Percentiles rank a stretch among this genome's conserved stretches.
These are phyloP conservation scores for Gryllus bimaculatus DNA, from an alignment of 1,140 invertebrate species.

Conservation along the genomic window DNA sequence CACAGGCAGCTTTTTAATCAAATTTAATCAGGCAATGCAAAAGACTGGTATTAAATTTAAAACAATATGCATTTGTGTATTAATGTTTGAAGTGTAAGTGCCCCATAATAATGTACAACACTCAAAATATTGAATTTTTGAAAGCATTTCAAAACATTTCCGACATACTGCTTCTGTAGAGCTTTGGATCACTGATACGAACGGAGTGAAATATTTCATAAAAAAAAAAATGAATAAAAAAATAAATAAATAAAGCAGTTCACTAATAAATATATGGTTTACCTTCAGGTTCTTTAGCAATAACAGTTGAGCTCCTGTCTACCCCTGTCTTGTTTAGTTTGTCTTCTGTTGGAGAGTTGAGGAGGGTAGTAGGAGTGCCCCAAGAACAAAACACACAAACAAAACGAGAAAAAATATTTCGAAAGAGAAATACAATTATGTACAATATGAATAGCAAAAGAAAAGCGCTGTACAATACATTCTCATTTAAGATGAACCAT, in stretches of 20 bases:
- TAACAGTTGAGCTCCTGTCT: slow-evolving; percentile 86
- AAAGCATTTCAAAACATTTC: not conserved
- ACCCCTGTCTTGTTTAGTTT: slow-evolving; percentile 69
- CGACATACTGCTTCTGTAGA: not conserved
- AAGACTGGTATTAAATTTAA: not conserved
- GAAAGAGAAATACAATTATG: slow-evolving; percentile 10
- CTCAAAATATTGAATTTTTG: not conserved
- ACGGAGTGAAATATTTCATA: not conserved
- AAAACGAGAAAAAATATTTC: slow-evolving; percentile 15
- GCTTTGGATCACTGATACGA: not conserved
- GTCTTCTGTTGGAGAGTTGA: slow-evolving; percentile 50
- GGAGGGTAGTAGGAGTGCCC: slow-evolving; percentile 22
- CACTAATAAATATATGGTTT: slow-evolving; percentile 33
- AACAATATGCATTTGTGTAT: not conserved
- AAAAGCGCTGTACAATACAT: slow-evolving; percentile 5
- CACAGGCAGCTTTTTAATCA: not conserved
- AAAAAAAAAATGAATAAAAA: slow-evolving; percentile 8
- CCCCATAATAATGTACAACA: not conserved
- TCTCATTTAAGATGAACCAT: not conserved
- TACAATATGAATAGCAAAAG: slow-evolving; percentile 13
- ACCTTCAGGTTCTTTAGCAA: slow-evolving; percentile 88
- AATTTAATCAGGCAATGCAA: not conserved
- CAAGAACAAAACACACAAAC: slow-evolving; percentile 31
- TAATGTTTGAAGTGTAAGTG: not conserved
- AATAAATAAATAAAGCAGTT: slow-evolving; percentile 11